Conservation (phyloP, 2,888 invertebrate genomes). For the Apotomis turbidana region DNA sequence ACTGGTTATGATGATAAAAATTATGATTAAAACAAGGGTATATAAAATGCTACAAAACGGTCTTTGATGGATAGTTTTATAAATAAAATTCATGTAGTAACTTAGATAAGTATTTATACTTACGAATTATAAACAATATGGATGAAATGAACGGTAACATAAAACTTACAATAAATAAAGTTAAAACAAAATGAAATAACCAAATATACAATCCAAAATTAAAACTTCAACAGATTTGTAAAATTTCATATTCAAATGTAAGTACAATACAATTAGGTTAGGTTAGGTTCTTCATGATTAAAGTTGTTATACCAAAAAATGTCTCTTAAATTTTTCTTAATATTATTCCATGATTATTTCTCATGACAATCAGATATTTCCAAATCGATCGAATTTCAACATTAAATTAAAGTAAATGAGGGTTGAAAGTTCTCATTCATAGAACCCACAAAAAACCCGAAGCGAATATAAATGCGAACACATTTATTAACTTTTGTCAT, state of each 20-base stretch:
- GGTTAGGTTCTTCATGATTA: background rate
- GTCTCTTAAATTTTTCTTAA: too few species aligned
- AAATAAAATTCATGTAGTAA: slow-evolving; percentile 5
- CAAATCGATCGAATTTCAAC: too few species aligned
- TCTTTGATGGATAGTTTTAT: background rate
- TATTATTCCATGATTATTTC: too few species aligned
- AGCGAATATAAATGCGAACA: slow-evolving; percentile 24
- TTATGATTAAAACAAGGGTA: background rate
- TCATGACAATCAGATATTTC: too few species aligned
- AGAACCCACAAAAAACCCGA: background rate
- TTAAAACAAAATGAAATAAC: background rate
- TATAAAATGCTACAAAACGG: background rate
- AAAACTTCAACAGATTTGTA: background rate
- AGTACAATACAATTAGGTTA: background rate
- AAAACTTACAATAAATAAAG: slow-evolving; percentile 2
- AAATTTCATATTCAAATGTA: background rate
- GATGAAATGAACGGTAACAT: background rate
- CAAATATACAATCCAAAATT: background rate
- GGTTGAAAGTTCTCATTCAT: background rate
- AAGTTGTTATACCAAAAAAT: too few species aligned
- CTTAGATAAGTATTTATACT: slow-evolving; percentile 14
- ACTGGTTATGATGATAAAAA: too few species aligned
- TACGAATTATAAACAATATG: slow-evolving; percentile 5
- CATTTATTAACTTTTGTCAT: slow-evolving; percentile 3
- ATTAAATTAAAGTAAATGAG: too few species aligned